phyloP scores from a whole-genome alignment of 2,797 vertebrate species.

The Pseudomugil gertrudae region DNA sequence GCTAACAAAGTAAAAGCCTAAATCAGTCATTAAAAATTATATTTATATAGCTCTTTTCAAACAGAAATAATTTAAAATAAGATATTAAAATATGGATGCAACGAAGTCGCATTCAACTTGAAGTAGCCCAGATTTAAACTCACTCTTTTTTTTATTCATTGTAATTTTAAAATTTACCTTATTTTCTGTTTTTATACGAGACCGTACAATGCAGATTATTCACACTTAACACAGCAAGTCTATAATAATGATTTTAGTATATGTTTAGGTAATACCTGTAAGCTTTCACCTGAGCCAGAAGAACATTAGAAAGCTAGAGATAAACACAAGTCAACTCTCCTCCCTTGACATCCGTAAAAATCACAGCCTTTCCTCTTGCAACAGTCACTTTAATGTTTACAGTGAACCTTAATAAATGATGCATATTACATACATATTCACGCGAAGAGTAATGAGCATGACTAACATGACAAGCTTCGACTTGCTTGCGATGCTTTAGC shows the following conservation, averaged over 20 bases:
- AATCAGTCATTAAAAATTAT: no score
- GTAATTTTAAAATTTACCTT: neutral
- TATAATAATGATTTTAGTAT: neutral
- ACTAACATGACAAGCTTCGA: constrained; percentile 34
- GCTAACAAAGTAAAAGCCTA: constrained; percentile 12
- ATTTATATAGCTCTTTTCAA: no score
- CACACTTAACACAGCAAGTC: neutral
- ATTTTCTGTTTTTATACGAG: neutral
- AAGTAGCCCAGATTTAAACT: constrained; percentile 15
- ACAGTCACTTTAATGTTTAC: neutral
- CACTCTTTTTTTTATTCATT: neutral
- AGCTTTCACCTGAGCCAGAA: neutral
- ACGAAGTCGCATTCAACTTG: constrained; percentile 17
- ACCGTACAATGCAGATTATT: neutral
- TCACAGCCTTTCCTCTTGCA: neutral
- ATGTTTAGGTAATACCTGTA: neutral
- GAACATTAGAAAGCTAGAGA: neutral
- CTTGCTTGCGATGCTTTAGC: constrained; percentile 29
- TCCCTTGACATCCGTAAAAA: neutral
- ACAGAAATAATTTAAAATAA: no score
- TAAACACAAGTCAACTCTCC: neutral
- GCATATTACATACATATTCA: constrained; percentile 31
- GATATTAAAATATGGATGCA: no score
- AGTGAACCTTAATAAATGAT: constrained; percentile 3
- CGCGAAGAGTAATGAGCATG: constrained; percentile 36